Evolutionary conservation across 2,113 vertebrate genomes (phyloP).

Genomic region (Mustela lutreola): DNA sequence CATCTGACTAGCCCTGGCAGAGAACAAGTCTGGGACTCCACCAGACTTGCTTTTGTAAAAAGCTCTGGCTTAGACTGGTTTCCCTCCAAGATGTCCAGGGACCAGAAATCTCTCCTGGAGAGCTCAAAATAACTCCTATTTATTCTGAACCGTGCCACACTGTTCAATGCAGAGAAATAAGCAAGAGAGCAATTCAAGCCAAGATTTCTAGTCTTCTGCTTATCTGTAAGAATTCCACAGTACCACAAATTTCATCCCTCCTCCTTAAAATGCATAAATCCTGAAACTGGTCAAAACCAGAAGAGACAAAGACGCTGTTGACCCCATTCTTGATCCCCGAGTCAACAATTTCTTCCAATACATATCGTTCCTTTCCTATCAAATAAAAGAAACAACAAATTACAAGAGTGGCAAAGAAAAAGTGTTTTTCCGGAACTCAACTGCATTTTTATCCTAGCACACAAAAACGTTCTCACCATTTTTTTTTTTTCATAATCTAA

Average conservation of each 20-base stretch:
- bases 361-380: conserved; percentile 70
- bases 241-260: background rate
- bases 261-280: conserved; percentile 67
- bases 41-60: conserved; percentile 78
- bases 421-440: background rate
- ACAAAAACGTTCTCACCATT: background rate
- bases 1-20: conserved; percentile 66
- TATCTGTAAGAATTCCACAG: conserved; percentile 72
- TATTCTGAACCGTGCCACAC: conserved; percentile 69
- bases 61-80: conserved; percentile 83
- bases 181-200: conserved; percentile 72
- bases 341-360: conserved; percentile 65
- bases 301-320: conserved; percentile 67
- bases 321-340: background rate
- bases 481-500: conserved; percentile 56
- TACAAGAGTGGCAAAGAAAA: conserved; percentile 64
- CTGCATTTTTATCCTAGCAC: background rate
- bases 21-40: conserved; percentile 73
- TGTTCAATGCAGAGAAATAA: conserved; percentile 82
- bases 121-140: conserved; percentile 83
- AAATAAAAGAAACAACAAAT: conserved; percentile 46
- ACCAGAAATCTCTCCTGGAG: conserved; percentile 83
- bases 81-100: conserved; percentile 80
- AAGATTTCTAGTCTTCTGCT: conserved; percentile 63
- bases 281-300: conserved; percentile 51